Base-by-base conservation (phyloP, 2,797 vertebrate species). In the Neopelma chrysocephalum region DNA sequence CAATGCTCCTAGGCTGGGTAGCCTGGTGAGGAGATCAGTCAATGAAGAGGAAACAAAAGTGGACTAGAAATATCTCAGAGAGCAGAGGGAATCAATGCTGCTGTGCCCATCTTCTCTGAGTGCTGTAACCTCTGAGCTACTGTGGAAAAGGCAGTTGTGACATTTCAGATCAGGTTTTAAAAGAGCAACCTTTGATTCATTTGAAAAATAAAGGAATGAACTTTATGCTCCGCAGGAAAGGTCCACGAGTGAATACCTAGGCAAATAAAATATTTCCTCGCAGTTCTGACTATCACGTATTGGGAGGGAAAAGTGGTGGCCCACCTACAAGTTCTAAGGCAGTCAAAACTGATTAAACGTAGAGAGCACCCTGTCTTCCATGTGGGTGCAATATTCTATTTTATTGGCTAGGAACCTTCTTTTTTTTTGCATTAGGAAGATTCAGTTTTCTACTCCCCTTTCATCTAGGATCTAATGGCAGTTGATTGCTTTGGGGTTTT, bases 281-380 rank as follows among this genome's bases (percentile, higher is more conserved):
- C 4, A 9, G 23, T 70, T 27, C 11, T 38, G 38, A 51, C 11
- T 78, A 34, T 57, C 21, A 32, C 2, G 38, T 0, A 1, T 19
- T 31, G 15, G 4, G 9, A 5, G 5, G 15, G 64, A 56, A 90
- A 57, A 62, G 2, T 25, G 15, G 3, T 25, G 25, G 10, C 25
- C 29, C 22, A 12, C 6, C 14, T 32, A 3, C 4, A 18, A 36
- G 13, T 57, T 76, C 45, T 51, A 34, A 69, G 21, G 27, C 32
- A 68, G 17, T 3, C 13, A 78, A 32, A 66, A 54, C 7, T 36
- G 23, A 31, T 29, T 21, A 71, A 54, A 31, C 18, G 15, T 38
- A 38, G 4, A 65, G 31, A 68, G 3, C 3, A n/a, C 1, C 1
- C 12, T 51, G 27, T 58, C 3, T 2, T 11, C 34, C 13, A 20